Base-by-base conservation (phyloP, 2,113 vertebrate genomes). In the Leuciscus idus region DNA sequence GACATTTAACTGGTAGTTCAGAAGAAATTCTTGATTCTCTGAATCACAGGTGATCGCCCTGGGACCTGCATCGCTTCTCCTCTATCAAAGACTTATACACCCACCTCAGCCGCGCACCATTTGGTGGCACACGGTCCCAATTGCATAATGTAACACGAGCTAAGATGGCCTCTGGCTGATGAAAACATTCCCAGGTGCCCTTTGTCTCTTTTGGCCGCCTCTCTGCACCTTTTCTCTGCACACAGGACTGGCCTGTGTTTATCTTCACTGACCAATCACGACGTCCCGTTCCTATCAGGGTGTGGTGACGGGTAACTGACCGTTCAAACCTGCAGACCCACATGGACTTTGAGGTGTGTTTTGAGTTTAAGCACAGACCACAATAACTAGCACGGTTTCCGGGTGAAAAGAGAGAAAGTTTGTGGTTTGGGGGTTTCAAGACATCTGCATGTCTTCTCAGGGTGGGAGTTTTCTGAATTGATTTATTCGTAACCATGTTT, bases 121-220 rank as follows among this genome's bases (percentile, higher is more conserved):
- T 95, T 95, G 94, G 92, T 91, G 87, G 89, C 93, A 89, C 76
- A 90, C 88, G 88, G 90, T 86, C 90, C 92, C 91, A 94, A 92
- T 95, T 94, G 92, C 90, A 90, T 91, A 91, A 93, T 90, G 95
- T 94, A 95, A 95, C 92, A 88, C 89, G 94, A 95, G 89, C 90
- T 91, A 91, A 93, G 93, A 92, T 92, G 87, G 92, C 83, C 92
- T 89, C 85, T 85, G 55, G 90, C 91, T 89, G 88, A 52, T 43
- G 28, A 81, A 92, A 92, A 89, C 90, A 88, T 93, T 86, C 85
- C 82, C 89, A 85, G 79, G 85, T 87, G 85, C 78, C 87, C 85
- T 86, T 95, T 94, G 90, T 92, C 86, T 91, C 48, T 15, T 74
- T 30, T 17, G 79, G 68, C 61, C 4, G 23, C 64, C 17, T 84